phyloP scores from a whole-genome alignment of 64 coral and sea anemone genomes.

The Orbicella faveolata region DNA sequence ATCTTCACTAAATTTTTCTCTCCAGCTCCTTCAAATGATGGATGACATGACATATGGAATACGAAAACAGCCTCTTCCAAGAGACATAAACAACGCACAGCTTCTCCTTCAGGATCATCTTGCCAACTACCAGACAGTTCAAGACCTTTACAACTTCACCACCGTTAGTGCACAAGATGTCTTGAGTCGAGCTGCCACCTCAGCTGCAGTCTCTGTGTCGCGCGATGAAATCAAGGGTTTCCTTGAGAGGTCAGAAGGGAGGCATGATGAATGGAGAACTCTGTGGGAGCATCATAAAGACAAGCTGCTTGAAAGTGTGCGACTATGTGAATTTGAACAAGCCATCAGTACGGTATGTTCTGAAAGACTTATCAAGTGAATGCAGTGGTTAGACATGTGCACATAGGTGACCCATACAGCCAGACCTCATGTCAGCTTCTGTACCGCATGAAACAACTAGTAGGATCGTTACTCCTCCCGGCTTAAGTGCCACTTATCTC shows the following conservation, averaged over 20 bases:
- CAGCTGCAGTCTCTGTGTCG: constrained; percentile 75
- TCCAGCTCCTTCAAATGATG: constrained; percentile 83
- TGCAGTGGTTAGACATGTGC: not conserved
- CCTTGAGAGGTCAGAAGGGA: constrained; percentile 78
- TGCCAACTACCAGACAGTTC: constrained; percentile 84
- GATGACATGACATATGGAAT: constrained; percentile 79
- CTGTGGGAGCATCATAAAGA: constrained; percentile 95
- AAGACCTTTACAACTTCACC: constrained; percentile 86
- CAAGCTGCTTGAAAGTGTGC: constrained; percentile 91
- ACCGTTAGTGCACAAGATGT: constrained; percentile 82
- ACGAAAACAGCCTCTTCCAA: constrained; percentile 56
- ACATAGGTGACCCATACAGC: not conserved
- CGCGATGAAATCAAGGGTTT: constrained; percentile 97
- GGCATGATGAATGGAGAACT: constrained; percentile 88
- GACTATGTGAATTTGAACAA: constrained; percentile 92
- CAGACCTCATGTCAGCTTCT: not conserved
- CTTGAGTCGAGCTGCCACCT: constrained; percentile 60
- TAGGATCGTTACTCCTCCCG: not conserved
- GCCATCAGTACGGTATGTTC: constrained; percentile 78
- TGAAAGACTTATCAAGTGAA: not conserved
- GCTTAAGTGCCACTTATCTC: too few relatives aligned
- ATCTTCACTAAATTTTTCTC: not conserved
- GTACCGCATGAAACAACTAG: not conserved
- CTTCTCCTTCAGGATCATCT: constrained; percentile 97
- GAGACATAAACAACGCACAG: constrained; percentile 87